These are phyloP conservation scores for Lasioglossum oenotherae DNA, from an alignment of 2,888 invertebrate genomes.

Conservation along the genomic window DNA sequence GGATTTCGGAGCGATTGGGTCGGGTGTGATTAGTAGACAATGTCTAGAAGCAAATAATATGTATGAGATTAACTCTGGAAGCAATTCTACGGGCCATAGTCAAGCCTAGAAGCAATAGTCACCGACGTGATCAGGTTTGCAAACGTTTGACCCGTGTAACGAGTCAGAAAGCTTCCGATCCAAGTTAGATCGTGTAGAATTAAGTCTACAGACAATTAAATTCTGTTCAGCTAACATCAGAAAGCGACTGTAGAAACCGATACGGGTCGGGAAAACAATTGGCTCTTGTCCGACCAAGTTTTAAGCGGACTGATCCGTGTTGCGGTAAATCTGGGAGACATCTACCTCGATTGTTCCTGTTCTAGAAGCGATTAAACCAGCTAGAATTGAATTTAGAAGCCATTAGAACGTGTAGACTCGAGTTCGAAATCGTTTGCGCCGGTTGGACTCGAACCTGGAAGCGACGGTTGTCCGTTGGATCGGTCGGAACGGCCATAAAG, in stretches of 20 bases:
- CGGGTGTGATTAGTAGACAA: background rate
- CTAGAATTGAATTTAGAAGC: background rate
- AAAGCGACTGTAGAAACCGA: background rate
- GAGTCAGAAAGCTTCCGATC: background rate
- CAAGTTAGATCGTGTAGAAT: background rate
- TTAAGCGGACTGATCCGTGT: background rate
- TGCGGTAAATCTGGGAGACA: background rate
- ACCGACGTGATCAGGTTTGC: background rate
- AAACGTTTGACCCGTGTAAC: background rate
- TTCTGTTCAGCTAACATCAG: background rate
- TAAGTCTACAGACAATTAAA: background rate
- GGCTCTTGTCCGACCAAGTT: background rate
- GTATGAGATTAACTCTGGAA: background rate
- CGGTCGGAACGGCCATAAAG: slow-evolving; percentile 80
- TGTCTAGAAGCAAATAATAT: background rate
- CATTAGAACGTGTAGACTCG: background rate
- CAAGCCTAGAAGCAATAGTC: background rate
- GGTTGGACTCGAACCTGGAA: background rate
- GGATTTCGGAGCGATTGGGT: background rate
- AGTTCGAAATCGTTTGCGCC: background rate
- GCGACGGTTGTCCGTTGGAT: slow-evolving; percentile 57
- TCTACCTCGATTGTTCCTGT: background rate
- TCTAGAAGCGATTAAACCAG: background rate
- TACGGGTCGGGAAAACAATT: background rate
- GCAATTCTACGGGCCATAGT: background rate